These are phyloP conservation scores for Gallinago stenura DNA, from an alignment of 2,797 vertebrate genomes.

Conservation along the genomic window DNA sequence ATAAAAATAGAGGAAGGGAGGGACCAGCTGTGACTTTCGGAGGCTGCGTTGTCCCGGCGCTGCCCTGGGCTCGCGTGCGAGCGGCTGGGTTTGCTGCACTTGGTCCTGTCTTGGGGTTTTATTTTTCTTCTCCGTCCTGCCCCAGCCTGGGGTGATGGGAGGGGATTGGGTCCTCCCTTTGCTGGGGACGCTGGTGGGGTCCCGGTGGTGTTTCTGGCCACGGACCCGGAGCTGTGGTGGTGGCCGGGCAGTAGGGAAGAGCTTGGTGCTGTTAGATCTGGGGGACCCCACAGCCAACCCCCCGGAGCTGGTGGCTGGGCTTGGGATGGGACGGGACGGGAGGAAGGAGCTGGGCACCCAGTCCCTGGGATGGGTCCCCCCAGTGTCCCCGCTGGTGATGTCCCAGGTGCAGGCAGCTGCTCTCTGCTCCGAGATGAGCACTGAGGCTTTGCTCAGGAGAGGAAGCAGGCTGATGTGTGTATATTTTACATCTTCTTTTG, in stretches of 20 bases:
- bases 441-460: background rate
- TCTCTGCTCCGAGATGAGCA: background rate
- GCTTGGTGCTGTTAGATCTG: background rate
- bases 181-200: background rate
- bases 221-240: accelerated
- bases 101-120: background rate
- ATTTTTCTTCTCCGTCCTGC: background rate
- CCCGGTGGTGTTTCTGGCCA: accelerated
- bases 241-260: background rate
- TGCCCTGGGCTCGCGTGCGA: background rate
- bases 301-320: background rate
- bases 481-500: background rate
- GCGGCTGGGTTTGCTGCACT: background rate
- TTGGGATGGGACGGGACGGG: background rate
- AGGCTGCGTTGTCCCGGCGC: background rate
- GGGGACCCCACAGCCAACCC: background rate
- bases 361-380: background rate
- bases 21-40: slow-evolving; percentile 53
- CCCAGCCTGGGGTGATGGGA: background rate
- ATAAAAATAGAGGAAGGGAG: slow-evolving; percentile 70
- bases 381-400: accelerated
- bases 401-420: background rate
- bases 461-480: background rate
- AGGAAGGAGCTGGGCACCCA: background rate
- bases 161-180: accelerated